phyloP scores from a whole-genome alignment of 2,113 vertebrate genomes.

The Psophia crepitans region DNA sequence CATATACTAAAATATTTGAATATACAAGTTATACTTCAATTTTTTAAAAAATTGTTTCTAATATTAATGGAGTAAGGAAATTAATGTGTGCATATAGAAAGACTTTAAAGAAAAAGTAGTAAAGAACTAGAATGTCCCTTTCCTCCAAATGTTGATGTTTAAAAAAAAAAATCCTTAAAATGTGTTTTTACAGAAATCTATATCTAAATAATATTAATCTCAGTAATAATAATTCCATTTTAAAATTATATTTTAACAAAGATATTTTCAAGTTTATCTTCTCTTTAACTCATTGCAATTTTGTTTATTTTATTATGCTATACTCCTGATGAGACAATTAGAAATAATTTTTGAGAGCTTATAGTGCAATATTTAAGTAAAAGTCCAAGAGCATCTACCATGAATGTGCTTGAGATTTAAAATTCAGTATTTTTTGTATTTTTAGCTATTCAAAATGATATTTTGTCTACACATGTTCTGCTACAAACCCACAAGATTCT shows the following conservation, averaged over 20 bases:
- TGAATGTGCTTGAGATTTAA: not conserved
- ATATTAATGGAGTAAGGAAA: not conserved
- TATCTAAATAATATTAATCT: not conserved
- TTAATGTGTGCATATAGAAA: not conserved
- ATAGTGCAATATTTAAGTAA: not conserved
- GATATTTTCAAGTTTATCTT: not conserved
- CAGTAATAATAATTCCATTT: not conserved
- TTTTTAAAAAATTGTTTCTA: not conserved
- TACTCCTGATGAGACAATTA: not conserved
- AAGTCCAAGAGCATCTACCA: not conserved
- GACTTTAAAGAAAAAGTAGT: not conserved
- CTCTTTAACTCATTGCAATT: not conserved
- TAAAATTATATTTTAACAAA: not conserved
- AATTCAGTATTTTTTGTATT: not conserved
- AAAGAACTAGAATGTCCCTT: not conserved
- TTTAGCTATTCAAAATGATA: not conserved
- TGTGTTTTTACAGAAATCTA: not conserved
- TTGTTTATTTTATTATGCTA: not conserved
- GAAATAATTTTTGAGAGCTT: not conserved
- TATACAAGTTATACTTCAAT: not conserved
- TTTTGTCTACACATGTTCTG: conserved; percentile 12
- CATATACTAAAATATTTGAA: not conserved
- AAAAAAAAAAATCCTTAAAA: not conserved
- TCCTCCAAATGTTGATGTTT: not conserved
- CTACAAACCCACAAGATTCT: conserved; percentile 21